Conservation (phyloP, 2,888 invertebrate species). For the Terebella lapidaria region DNA sequence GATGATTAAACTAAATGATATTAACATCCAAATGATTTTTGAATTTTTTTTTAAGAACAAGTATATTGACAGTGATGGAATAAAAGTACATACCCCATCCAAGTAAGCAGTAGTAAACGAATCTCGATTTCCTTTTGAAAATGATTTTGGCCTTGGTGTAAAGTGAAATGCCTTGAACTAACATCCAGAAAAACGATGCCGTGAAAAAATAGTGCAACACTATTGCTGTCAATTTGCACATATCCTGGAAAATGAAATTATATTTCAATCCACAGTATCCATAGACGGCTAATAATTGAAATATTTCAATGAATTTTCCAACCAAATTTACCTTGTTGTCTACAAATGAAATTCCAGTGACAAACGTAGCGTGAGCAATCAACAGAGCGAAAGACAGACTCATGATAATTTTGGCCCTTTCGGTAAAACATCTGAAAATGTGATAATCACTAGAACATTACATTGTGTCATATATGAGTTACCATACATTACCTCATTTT, state of each 20-base stretch:
- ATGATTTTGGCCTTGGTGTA: not conserved
- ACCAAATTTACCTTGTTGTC: not conserved
- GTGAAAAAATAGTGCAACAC: not conserved
- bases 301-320: not conserved
- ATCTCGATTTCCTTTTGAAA: not conserved
- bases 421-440: constrained; percentile 2
- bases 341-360: not conserved
- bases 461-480: too few species aligned
- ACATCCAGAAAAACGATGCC: not conserved
- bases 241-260: not conserved
- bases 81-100: constrained; percentile 1
- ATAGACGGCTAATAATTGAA: not conserved
- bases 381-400: not conserved
- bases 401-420: not conserved
- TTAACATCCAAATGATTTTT: too few species aligned
- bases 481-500: too few species aligned
- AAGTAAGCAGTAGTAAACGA: not conserved
- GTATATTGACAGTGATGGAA: too few species aligned
- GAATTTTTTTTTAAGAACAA: too few species aligned
- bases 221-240: not conserved
- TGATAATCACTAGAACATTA: too few species aligned
- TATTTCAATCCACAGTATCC: too few species aligned
- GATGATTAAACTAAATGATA: too few species aligned
- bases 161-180: not conserved
- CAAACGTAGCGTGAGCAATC: not conserved